A percentile compares a stretch with the other conserved stretches of the same genome.
These are phyloP conservation scores for Chaunax sp. DNA, from an alignment of 2,797 vertebrate species.

Conservation along the genomic window DNA sequence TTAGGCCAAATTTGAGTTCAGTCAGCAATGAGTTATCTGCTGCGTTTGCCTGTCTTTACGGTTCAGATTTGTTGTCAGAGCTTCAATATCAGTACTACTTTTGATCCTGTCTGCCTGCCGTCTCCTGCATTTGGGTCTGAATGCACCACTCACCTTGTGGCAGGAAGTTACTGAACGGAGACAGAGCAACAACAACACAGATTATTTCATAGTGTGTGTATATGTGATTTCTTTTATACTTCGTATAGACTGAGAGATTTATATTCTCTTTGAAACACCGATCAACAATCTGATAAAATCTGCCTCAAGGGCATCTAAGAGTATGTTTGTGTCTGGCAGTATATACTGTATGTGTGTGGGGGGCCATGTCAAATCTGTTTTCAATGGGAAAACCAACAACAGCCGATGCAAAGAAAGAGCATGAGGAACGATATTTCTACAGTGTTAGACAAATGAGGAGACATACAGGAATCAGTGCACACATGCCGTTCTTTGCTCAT, in stretches of 20 bases:
- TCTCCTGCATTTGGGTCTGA: too few species aligned
- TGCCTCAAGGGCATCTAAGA: slow-evolving; percentile 35
- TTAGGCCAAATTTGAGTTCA: too few species aligned
- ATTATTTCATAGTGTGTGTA: slow-evolving; percentile 32
- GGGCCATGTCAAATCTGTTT: slow-evolving; percentile 38
- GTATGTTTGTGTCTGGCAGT: slow-evolving; percentile 35
- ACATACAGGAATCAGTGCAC: too few species aligned
- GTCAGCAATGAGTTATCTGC: too few species aligned
- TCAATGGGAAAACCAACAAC: slow-evolving; percentile 4
- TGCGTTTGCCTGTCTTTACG: too few species aligned
- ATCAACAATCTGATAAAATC: slow-evolving; percentile 53
- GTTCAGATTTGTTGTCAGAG: too few species aligned
- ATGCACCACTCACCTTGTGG: too few species aligned
- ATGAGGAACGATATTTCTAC: slow-evolving; percentile 1
- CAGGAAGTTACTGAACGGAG: slow-evolving; percentile 40
- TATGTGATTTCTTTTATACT: slow-evolving; percentile 32
- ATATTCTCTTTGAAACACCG: slow-evolving; percentile 42
- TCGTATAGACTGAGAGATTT: slow-evolving; percentile 26
- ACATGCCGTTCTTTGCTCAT: too few species aligned
- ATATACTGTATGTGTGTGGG: slow-evolving; percentile 8
- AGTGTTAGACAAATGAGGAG: neutral
- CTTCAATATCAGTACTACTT: too few species aligned
- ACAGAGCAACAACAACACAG: slow-evolving; percentile 29
- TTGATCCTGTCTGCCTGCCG: too few species aligned
- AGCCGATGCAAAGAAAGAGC: slow-evolving; percentile 17